Evolutionary conservation across 1,140 invertebrate genomes (phyloP), one percentile per base, ranked within the genome.

Genomic region (Theocolax elegans): DNA sequence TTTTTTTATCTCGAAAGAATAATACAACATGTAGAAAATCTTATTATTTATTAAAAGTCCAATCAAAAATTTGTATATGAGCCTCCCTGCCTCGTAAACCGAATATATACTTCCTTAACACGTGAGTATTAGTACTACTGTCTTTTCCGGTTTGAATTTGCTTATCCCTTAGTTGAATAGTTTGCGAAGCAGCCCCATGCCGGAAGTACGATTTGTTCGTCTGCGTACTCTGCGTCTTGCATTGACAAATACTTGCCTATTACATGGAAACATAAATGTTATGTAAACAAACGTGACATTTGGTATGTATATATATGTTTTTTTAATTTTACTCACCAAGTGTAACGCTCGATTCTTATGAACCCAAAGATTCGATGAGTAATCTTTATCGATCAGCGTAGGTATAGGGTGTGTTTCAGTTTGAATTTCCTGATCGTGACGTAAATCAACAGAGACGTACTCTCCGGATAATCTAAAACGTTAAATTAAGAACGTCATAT

Each of bases 291-390:
- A n/a, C n/a, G n/a, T n/a, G n/a, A n/a, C n/a, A n/a, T n/a, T n/a
- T n/a, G n/a, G n/a, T n/a, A n/a, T n/a, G n/a, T n/a, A 31, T 7
- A 23, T 71, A 35, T 6, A 35, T 35, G 31, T 6, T 60, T 59
- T 23, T 46, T 54, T 17, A 23, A 25, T 68, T 6, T 44, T 56
- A 74, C 54, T 77, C 83, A 93, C 92, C 87, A 92, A 86, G 81
- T 90, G 89, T 3, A 93, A 87, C 15, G 91, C 92, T 80, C 87
- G 87, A 73, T 89, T 79, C 68, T 91, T 89, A 64, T 91, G 85
- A 72, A 94, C 90, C 93, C 93, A 95, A 67, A 94, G 86, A 80
- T 92, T 93, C 87, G 91, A 93, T 12, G 87, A 87, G 78, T 94
- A 94, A 54, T 89, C 85, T 71, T 87, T 88, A 69, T 92, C 91